These are phyloP conservation scores for Varecia variegata DNA, from an alignment of 2,797 vertebrate genomes.

Conservation along the genomic window DNA sequence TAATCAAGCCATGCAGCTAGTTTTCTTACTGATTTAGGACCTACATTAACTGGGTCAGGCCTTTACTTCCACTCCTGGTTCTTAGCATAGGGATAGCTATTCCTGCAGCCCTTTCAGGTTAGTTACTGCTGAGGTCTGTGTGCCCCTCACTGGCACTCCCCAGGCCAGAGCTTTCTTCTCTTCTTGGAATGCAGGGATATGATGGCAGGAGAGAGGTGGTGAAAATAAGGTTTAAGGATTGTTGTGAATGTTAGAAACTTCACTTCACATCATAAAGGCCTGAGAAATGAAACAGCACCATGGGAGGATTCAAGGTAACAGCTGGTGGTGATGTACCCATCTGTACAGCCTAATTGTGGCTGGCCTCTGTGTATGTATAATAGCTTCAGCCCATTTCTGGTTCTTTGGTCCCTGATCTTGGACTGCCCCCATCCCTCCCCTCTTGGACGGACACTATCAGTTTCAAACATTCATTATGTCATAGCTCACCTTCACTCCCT, in stretches of 20 bases:
- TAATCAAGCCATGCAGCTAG: background rate
- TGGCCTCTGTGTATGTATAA: background rate
- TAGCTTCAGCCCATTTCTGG: background rate
- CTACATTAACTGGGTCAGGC: background rate
- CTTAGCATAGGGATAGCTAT: background rate
- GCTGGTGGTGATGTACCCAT: no score
- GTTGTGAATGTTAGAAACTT: background rate
- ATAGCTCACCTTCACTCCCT: slow-evolving; percentile 39
- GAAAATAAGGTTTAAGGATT: background rate
- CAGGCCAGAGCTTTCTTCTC: background rate
- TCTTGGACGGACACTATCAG: no score
- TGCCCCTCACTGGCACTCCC: background rate
- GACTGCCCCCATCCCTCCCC: background rate
- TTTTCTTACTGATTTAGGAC: slow-evolving; percentile 1
- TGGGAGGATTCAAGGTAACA: background rate
- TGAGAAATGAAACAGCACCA: background rate
- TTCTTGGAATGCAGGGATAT: background rate
- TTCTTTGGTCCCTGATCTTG: background rate
- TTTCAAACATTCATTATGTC: background rate
- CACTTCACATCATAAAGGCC: background rate
- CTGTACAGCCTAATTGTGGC: background rate
- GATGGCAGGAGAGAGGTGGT: background rate
- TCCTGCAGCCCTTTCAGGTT: background rate
- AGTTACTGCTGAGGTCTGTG: background rate
- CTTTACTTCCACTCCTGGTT: background rate